Evolutionary conservation across 1,140 invertebrate species (phyloP), one percentile per base, ranked within the genome.

Genomic region (Oppia nitens): DNA sequence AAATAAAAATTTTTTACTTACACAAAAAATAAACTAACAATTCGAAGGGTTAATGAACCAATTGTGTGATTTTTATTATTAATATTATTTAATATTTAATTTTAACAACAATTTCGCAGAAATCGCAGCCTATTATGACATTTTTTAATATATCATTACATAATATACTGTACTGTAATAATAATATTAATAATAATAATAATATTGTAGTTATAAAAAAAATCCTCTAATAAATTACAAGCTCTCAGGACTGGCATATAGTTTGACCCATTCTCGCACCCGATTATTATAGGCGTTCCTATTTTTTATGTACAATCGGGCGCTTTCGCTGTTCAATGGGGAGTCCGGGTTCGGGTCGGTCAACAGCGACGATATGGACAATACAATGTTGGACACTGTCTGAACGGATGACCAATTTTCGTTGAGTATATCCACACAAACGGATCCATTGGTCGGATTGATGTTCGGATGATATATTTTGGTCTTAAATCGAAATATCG

Each of bases 381-480:
- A 20, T 20, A 51, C 14, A 9, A 51, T 20, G 6, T 51, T 4
- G 17, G 53, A 27, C 26, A 50, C 53, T 9, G 63, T 64, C 32
- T 64, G 50, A 25, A 60, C 63, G n/a, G 63, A 58, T n/a, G 61
- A 60, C 63, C 63, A 64, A 24, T 64, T 58, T 24, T 24, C 6
- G 14, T 60, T 57, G 21, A 65, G 51, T 49, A 65, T 65, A 53
- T 65, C 63, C 48, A 65, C 29, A 47, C 64, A 65, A 23, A 65
- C 64, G 29, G 56, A 59, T 12, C 95, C 95, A 68, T 97, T 97
- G 68, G 98, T 94, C 47, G 26, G 60, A 77, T 98, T 94, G 68
- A 99, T 86, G 72, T 99, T 98, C 21, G 95, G 95, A 77, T 98
- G 95, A 72, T 98, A 98, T 66, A 98, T 98, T 79, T 96, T 96